A percentile compares a stretch with the other conserved stretches of the same genome.
These are phyloP conservation scores for Bugulina stolonifera DNA, from an alignment of 2,888 invertebrate genomes.

Conservation along the genomic window DNA sequence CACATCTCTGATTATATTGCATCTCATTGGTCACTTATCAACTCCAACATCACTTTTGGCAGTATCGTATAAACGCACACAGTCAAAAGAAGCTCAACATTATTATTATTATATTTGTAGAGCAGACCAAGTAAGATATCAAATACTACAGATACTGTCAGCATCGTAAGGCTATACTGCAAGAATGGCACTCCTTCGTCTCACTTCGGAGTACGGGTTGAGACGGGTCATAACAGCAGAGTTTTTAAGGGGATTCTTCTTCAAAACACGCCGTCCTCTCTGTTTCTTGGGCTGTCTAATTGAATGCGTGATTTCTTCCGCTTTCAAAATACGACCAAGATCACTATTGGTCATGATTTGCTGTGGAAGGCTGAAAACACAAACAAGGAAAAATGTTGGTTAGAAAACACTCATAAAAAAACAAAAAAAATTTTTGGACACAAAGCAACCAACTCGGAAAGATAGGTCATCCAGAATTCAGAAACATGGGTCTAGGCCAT, in stretches of 20 bases:
- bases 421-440: too few relatives aligned
- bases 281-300: slow-evolving; percentile 68
- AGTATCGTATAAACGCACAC: too few relatives aligned
- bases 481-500: too few relatives aligned
- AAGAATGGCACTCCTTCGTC: slow-evolving; percentile 76
- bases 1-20: too few relatives aligned
- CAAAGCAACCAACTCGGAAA: slow-evolving; percentile 24
- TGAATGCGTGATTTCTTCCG: slow-evolving; percentile 90
- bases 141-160: background rate
- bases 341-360: slow-evolving; percentile 98
- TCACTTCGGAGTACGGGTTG: slow-evolving; percentile 89
- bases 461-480: too few relatives aligned
- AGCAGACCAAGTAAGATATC: background rate
- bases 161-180: background rate
- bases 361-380: slow-evolving; percentile 73
- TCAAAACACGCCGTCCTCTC: slow-evolving; percentile 75
- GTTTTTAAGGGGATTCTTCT: slow-evolving; percentile 91
- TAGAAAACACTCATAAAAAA: too few relatives aligned
- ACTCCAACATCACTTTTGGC: too few relatives aligned
- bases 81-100: too few relatives aligned
- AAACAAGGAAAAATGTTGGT: too few relatives aligned
- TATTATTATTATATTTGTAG: background rate
- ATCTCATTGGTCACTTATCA: too few relatives aligned
- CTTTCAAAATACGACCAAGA: slow-evolving; percentile 81
- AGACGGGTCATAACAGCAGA: slow-evolving; percentile 77